Evolutionary conservation across 2,888 invertebrate species (phyloP), one percentile per base, ranked within the genome.

Genomic region (Caenorhabditis drosophilae): DNA sequence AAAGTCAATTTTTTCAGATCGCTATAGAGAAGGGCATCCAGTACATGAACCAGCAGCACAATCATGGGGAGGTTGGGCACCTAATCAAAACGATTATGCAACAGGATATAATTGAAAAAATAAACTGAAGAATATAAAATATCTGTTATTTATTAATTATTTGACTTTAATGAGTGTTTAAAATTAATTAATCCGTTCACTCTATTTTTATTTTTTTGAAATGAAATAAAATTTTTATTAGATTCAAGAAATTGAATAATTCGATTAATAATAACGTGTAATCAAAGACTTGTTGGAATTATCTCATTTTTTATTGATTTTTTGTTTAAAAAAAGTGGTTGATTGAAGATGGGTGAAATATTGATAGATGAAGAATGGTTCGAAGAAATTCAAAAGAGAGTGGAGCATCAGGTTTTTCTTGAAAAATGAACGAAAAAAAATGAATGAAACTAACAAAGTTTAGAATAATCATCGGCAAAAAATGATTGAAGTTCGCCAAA

Each of bases 341-440:
- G 31, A 31, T 9, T 31, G 31, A 31, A 31, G 12, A 31, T 31
- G 12, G 6, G 31, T 22, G 18, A 26, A 56, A 26, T 18, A 49
- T 63, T 1, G 63, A 58, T 18, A 54, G 45, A 46, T 31, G n/a
- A n/a, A n/a, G 26, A 53, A 40, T 63, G 63, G 63, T 31, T 57
- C 38, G 58, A 63, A 12, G 63, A 63, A 4, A 31, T 58, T 27
- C 35, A 46, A 41, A 50, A 50, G 16, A 48, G 58, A 34, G 54
- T 63, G 15, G 53, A 58, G 31, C 53, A 53, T 47, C 63, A 63
- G 49, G 49, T n/a, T n/a, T n/a, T n/a, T n/a, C n/a, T n/a, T n/a
- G n/a, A n/a, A n/a, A n/a, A n/a, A n/a, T n/a, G n/a, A n/a, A n/a
- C n/a, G n/a, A n/a, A n/a, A n/a, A n/a, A n/a, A n/a, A n/a, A n/a